A percentile compares a stretch with the other conserved stretches of the same genome.
These are phyloP conservation scores for Semicossyphus pulcher DNA, from an alignment of 2,113 vertebrate species.

Conservation along the genomic window DNA sequence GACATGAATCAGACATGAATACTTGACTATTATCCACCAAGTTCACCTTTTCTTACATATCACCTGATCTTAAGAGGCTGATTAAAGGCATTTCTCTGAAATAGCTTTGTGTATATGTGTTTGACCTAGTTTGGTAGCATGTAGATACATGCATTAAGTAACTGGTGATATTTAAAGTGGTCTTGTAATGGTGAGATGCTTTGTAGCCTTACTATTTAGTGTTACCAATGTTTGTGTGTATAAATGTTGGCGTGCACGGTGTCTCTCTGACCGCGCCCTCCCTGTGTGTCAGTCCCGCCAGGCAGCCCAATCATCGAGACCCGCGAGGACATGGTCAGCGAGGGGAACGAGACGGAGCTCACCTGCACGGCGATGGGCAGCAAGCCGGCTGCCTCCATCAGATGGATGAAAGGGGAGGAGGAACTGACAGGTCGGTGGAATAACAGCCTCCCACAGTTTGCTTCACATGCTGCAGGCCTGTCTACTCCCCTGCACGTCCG, in stretches of 20 bases:
- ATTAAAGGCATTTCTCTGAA: no score
- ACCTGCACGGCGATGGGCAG: conserved; percentile 96
- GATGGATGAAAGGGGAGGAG: conserved; percentile 97
- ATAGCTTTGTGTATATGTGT: no score
- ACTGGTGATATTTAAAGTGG: no score
- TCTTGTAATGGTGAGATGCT: no score
- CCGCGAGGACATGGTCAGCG: conserved; percentile 91
- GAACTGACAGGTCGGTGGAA: conserved; percentile 89
- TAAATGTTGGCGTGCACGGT: not conserved
- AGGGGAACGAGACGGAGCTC: conserved; percentile 97
- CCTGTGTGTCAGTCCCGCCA: conserved; percentile 88
- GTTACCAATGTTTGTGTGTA: not conserved
- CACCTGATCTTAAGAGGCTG: no score
- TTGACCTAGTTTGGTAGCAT: no score
- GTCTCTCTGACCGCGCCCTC: conserved; percentile 41
- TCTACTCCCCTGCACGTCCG: conserved; percentile 36
- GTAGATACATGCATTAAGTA: no score
- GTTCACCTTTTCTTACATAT: no score
- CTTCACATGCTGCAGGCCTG: conserved; percentile 53
- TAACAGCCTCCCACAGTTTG: conserved; percentile 68
- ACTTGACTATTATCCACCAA: no score
- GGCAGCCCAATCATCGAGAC: conserved; percentile 94
- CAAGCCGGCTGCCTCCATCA: conserved; percentile 93
- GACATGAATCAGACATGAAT: no score
- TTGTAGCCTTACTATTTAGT: not conserved